Percentiles rank a stretch among this genome's conserved stretches.
Conservation (phyloP, 2,888 invertebrate species). For the Orthonychiurus folsomi region DNA sequence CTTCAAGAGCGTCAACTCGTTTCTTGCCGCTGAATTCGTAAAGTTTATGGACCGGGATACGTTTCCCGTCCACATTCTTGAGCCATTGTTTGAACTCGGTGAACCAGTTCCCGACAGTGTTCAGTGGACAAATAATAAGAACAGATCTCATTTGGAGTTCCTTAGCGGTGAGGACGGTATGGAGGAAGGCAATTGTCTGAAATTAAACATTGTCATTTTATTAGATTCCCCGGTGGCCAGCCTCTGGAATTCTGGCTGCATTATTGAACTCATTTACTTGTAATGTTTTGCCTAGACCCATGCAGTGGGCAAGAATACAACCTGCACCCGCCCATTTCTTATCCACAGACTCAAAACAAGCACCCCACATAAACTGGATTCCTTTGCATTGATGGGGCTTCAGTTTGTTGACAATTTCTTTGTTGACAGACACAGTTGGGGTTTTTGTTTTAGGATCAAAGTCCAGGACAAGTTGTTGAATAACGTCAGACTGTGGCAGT, state of each 20-base stretch:
- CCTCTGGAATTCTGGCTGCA: not conserved
- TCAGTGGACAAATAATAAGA: constrained; percentile 84
- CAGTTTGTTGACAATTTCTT: constrained; percentile 45
- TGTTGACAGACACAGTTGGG: constrained; percentile 46
- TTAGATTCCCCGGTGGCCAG: too few species aligned
- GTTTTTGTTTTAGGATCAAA: constrained; percentile 45
- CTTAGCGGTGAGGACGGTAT: constrained; percentile 66
- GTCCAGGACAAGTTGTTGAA: constrained; percentile 46
- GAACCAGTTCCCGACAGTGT: constrained; percentile 93
- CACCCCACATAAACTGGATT: constrained; percentile 91
- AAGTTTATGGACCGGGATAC: constrained; percentile 66
- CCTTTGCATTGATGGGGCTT: constrained; percentile 57
- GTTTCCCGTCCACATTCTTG: constrained; percentile 51
- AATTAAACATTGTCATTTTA: not conserved
- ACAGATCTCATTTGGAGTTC: constrained; percentile 48
- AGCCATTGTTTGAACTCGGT: constrained; percentile 89
- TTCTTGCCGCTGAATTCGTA: constrained; percentile 15
- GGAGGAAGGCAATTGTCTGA: constrained; percentile 73
- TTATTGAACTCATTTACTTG: constrained; percentile 50
- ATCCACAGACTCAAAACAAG: constrained; percentile 74
- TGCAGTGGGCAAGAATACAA: constrained; percentile 92
- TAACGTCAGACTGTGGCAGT: not conserved
- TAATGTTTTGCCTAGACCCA: constrained; percentile 90
- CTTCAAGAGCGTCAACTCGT: constrained; percentile 49
- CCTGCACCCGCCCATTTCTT: constrained; percentile 59